Evolutionary conservation across 1,140 invertebrate species (phyloP).

Genomic region (Drosophila seguyi): DNA sequence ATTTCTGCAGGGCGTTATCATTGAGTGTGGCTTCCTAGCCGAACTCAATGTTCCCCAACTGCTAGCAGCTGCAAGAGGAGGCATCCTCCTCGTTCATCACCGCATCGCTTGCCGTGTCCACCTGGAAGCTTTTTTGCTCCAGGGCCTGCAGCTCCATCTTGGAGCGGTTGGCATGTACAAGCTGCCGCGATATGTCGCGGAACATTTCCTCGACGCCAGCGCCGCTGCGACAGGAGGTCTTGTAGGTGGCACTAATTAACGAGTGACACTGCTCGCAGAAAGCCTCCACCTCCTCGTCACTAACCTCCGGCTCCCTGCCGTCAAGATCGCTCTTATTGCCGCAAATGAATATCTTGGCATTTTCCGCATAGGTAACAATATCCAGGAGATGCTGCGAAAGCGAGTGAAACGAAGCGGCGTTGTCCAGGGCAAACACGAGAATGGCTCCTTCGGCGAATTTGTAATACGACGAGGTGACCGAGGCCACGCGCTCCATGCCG

Average conservation of each 20-base stretch:
- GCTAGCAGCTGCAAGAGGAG: conserved; percentile 89
- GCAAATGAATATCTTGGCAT: conserved; percentile 96
- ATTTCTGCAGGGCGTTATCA: conserved; percentile 34
- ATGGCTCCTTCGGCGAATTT: conserved; percentile 97
- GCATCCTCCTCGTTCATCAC: conserved; percentile 85
- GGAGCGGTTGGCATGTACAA: conserved; percentile 92
- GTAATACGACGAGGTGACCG: conserved; percentile 97
- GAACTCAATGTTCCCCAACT: conserved; percentile 84
- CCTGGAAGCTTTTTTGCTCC: conserved; percentile 92
- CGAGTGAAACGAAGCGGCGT: conserved; percentile 95
- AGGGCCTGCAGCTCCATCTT: conserved; percentile 92
- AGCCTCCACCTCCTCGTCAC: conserved; percentile 94
- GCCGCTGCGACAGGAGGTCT: conserved; percentile 95
- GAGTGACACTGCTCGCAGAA: conserved; percentile 98
- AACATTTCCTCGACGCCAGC: conserved; percentile 96
- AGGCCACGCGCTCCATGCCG: conserved; percentile 96
- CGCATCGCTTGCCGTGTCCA: conserved; percentile 87
- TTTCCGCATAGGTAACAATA: conserved; percentile 96
- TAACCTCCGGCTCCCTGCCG: conserved; percentile 89
- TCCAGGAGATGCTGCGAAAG: conserved; percentile 95
- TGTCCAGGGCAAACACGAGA: conserved; percentile 95
- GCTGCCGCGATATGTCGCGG: conserved; percentile 92
- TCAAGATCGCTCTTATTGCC: conserved; percentile 95
- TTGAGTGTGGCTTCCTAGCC: conserved; percentile 68
- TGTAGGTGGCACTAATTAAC: conserved; percentile 94